A percentile compares a stretch with the other conserved stretches of the same genome.
Conservation (phyloP, 2,113 vertebrate species). For the Eulemur macaco region DNA sequence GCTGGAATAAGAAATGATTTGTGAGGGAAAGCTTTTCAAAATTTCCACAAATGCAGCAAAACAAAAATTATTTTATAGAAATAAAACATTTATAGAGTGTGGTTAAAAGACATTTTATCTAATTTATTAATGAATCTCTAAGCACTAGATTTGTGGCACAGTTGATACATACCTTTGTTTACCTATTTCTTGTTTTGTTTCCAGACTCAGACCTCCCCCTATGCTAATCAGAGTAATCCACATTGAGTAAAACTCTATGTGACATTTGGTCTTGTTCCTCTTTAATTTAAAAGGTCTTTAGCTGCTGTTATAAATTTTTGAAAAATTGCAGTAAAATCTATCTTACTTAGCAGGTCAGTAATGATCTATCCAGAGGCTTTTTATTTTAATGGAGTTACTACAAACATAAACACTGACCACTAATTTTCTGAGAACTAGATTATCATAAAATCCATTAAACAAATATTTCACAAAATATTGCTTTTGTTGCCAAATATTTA, state of each 20-base stretch:
- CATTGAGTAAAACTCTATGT: not conserved
- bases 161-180: not conserved
- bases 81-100: not conserved
- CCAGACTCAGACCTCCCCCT: not conserved
- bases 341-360: not conserved
- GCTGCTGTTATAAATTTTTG: not conserved
- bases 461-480: not conserved
- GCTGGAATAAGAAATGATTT: constrained; percentile 5
- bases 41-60: not conserved
- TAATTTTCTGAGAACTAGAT: not conserved
- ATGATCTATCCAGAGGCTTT: not conserved
- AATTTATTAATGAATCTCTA: not conserved
- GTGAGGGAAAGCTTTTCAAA: not conserved
- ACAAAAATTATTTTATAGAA: not conserved
- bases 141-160: not conserved
- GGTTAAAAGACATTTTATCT: not conserved
- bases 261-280: not conserved
- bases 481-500: not conserved
- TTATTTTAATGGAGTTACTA: not conserved
- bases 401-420: not conserved
- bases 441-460: not conserved
- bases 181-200: not conserved
- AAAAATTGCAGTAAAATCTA: not conserved
- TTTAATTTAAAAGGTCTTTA: not conserved
- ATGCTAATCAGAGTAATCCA: not conserved